Conservation (phyloP, 2,113 vertebrate genomes). For the Microcebus lehilahytsara region DNA sequence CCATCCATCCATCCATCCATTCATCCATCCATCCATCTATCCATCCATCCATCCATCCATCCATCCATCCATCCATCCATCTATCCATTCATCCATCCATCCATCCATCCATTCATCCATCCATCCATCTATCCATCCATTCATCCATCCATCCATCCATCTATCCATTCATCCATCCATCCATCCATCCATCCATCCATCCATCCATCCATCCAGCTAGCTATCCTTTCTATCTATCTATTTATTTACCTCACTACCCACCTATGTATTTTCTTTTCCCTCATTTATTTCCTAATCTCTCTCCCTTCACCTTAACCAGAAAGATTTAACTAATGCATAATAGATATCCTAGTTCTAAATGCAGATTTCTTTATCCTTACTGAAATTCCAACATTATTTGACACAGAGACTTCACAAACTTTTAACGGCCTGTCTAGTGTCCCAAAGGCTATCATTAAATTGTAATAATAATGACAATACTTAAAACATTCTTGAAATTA, state of each 20-base stretch:
- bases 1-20: not conserved
- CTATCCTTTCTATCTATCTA: no score
- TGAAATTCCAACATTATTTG: not conserved
- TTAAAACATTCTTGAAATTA: not conserved
- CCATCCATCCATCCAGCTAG: not conserved
- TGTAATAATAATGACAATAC: not conserved
- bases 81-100: not conserved
- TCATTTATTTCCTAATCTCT: not conserved
- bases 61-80: not conserved
- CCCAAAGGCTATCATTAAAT: not conserved
- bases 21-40: not conserved
- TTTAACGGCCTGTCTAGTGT: rapidly evolving
- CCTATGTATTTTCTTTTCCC: not conserved
- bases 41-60: not conserved
- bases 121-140: no score
- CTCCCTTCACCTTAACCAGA: not conserved
- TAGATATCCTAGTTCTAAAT: rapidly evolving
- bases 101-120: no score
- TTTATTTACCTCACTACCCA: not conserved
- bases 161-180: no score
- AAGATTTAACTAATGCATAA: rapidly evolving
- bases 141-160: no score
- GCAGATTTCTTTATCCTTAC: not conserved
- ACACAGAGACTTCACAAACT: not conserved
- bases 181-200: no score